Evolutionary conservation across 37 sponge, comb jelly and placozoan species (phyloP), one percentile per base, ranked within the genome.

Genomic region (Bolinopsis microptera): DNA sequence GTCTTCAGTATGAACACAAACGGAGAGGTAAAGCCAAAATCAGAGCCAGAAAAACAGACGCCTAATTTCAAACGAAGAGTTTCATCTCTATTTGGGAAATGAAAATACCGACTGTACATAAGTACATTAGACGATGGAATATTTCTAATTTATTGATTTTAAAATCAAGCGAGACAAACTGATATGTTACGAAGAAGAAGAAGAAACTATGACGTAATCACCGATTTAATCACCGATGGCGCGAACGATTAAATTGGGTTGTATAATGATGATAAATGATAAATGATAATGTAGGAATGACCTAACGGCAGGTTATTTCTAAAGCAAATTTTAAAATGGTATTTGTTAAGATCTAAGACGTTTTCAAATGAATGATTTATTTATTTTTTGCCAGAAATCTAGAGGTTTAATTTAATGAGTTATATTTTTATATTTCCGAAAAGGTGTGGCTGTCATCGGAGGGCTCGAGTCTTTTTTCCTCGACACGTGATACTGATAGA

Each of bases 101-200:
- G 80, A 77, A 77, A 48, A 48, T n/a, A n/a, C n/a, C n/a, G n/a
- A n/a, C n/a, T n/a, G n/a, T n/a, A n/a, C n/a, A n/a, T n/a, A n/a
- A n/a, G n/a, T n/a, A n/a, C 27, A 24, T 2, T 70, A 18, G 74
- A 70, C 8, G 27, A 3, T 18, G 74, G 18, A 22, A 28, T 77
- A 18, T 48, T 48, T 48, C 32, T 77, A 77, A 77, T 35, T 77
- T 77, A 77, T 77, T 77, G 27, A 36, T 77, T 77, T 77, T 77
- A 13, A 48, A 13, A 18, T 48, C 61, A 48, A 48, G 61, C 61
- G 61, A 48, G 61, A 48, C 9, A 48, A 48, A 48, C 13, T 48
- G 13, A 48, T 48, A n/a, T n/a, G n/a, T 48, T 48, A 48, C 61
- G 13, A 13, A 48, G 13, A 48, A 48, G 61, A 13, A 48, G 61